These are phyloP conservation scores for Rhinella marina DNA, from an alignment of 2,797 vertebrate genomes.

Conservation along the genomic window DNA sequence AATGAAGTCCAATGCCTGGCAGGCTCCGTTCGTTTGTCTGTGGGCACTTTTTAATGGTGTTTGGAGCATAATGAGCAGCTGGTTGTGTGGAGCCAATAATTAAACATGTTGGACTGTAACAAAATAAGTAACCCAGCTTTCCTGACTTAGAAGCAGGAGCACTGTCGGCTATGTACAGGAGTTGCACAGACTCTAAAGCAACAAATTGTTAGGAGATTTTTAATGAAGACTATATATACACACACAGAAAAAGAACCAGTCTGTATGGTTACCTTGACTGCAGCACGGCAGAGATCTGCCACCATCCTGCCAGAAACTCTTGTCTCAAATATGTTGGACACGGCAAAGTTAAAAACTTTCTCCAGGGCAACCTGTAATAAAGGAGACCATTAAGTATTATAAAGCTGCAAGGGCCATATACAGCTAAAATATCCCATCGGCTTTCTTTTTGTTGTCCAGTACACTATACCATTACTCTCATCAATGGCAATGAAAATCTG, in stretches of 20 bases:
- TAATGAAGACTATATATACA: not conserved
- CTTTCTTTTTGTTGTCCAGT: no score
- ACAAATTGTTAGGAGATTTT: no score
- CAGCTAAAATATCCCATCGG: not conserved
- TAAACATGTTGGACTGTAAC: no score
- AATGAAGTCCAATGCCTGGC: not conserved
- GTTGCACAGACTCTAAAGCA: not conserved
- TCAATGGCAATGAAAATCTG: no score
- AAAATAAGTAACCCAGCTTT: no score
- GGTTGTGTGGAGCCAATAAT: no score
- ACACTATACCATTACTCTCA: no score
- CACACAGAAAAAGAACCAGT: not conserved
- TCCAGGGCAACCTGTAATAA: constrained; percentile 87
- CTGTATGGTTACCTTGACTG: constrained; percentile 81
- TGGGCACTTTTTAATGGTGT: no score
- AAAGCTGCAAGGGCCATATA: not conserved
- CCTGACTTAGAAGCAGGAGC: not conserved
- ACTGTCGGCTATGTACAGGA: not conserved
- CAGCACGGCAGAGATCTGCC: constrained; percentile 94
- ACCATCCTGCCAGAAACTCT: constrained; percentile 96
- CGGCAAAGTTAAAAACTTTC: constrained; percentile 95
- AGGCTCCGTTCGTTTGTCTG: not conserved
- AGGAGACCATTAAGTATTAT: not conserved
- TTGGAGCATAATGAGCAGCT: no score
- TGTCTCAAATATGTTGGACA: constrained; percentile 97